A percentile compares a stretch with the other conserved stretches of the same genome.
These are phyloP conservation scores for Pollenia labialis DNA, from an alignment of 2,888 invertebrate species.

Conservation along the genomic window DNA sequence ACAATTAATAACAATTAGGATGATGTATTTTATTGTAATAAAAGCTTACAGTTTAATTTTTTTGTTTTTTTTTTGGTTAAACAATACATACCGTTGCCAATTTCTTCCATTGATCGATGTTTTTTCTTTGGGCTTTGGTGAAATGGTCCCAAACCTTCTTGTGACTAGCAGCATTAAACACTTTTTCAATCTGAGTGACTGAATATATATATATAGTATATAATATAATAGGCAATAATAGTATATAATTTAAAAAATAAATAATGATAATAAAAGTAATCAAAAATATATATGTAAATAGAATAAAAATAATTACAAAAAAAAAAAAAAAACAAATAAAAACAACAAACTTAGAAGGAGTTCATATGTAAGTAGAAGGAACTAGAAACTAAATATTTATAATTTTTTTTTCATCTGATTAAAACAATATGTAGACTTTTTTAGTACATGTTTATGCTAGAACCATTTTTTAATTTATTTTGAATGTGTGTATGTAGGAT, in stretches of 20 bases:
- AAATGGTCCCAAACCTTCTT: conserved; percentile 99
- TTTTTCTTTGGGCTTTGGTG: conserved; percentile 99
- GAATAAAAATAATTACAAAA: conserved; percentile 31
- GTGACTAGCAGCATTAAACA: conserved; percentile 97
- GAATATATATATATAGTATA: conserved; percentile 82
- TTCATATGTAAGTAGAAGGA: conserved; percentile 55
- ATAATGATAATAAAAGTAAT: conserved; percentile 81
- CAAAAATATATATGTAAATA: conserved; percentile 33
- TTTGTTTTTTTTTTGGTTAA: conserved; percentile 67
- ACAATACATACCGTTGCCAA: conserved; percentile 93
- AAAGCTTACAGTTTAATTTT: conserved; percentile 62
- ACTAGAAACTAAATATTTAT: conserved; percentile 62
- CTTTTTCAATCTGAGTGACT: conserved; percentile 99
- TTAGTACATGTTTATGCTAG: conserved; percentile 33
- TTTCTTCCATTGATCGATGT: conserved; percentile 99
- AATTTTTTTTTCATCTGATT: conserved; percentile 19
- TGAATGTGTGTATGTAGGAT: background rate
- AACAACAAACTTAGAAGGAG: conserved; percentile 85
- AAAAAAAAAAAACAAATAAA: conserved; percentile 58
- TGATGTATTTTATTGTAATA: conserved; percentile 71
- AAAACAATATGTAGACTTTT: background rate
- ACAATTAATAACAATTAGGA: conserved; percentile 46
- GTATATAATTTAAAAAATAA: conserved; percentile 82
- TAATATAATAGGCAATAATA: conserved; percentile 78
- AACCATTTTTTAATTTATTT: conserved; percentile 21